A percentile compares a stretch with the other conserved stretches of the same genome.
phyloP scores from a whole-genome alignment of 2,888 invertebrate genomes.

The Actias luna region DNA sequence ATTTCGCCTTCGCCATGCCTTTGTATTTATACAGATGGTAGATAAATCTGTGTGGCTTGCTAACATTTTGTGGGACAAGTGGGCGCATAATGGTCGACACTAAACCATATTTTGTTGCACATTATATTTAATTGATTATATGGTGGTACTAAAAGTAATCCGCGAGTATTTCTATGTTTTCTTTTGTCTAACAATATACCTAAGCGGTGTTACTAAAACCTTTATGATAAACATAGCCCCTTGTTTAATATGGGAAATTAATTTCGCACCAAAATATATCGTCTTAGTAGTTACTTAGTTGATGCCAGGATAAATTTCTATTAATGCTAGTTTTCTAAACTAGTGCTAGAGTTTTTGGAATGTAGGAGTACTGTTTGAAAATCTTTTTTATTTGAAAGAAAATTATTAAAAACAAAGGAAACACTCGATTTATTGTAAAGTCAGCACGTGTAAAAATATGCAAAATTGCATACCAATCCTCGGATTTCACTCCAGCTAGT shows the following conservation, averaged over 20 bases:
- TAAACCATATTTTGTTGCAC: slow-evolving; percentile 45
- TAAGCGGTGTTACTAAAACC: too few species aligned
- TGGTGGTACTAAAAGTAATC: too few species aligned
- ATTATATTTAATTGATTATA: slow-evolving; percentile 32
- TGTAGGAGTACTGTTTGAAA: not conserved
- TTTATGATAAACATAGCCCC: too few species aligned
- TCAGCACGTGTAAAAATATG: slow-evolving; percentile 4
- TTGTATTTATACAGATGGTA: slow-evolving; percentile 34
- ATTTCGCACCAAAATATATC: too few species aligned
- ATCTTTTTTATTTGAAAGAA: not conserved
- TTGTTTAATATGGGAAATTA: too few species aligned
- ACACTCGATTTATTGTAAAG: not conserved
- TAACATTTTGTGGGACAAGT: slow-evolving; percentile 43
- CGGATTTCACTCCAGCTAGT: not conserved
- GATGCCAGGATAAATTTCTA: too few species aligned
- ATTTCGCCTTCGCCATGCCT: slow-evolving; percentile 20
- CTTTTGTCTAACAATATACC: too few species aligned
- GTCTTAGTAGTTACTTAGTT: too few species aligned
- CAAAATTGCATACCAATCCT: slow-evolving; percentile 3
- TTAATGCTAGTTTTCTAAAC: not conserved
- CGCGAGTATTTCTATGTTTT: too few species aligned
- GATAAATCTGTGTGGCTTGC: slow-evolving; percentile 36
- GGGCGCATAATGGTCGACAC: slow-evolving; percentile 53
- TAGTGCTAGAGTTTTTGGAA: not conserved
- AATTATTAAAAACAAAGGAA: not conserved